These are phyloP conservation scores for Lophius piscatorius DNA, from an alignment of 2,113 vertebrate genomes.

Conservation along the genomic window DNA sequence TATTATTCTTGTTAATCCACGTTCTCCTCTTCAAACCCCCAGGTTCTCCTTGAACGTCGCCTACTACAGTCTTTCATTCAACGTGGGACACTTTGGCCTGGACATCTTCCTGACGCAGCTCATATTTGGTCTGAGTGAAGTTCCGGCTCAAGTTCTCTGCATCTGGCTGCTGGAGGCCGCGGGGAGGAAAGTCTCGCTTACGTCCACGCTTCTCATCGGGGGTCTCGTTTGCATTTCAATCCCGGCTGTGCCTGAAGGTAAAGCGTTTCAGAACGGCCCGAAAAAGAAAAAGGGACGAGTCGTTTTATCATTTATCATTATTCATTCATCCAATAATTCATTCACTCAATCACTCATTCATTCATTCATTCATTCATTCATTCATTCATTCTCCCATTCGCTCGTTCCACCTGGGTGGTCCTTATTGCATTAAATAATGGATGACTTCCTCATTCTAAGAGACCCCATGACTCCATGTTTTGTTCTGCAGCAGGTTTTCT, in stretches of 20 bases:
- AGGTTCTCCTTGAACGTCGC: conserved; percentile 76
- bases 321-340: too few relatives aligned
- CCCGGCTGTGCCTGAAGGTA: conserved; percentile 74
- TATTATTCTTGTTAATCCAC: too few relatives aligned
- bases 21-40: too few relatives aligned
- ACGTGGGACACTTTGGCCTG: conserved; percentile 61
- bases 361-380: too few relatives aligned
- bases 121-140: conserved; percentile 61
- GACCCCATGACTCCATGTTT: too few relatives aligned
- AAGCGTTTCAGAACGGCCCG: neutral
- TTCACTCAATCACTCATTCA: too few relatives aligned
- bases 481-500: too few relatives aligned
- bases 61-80: conserved; percentile 69
- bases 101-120: conserved; percentile 59
- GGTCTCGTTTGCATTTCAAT: conserved; percentile 58
- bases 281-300: neutral
- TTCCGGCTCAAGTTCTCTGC: conserved; percentile 68
- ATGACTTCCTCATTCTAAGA: too few relatives aligned
- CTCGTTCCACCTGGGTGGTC: too few relatives aligned
- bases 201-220: conserved; percentile 44
- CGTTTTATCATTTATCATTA: neutral
- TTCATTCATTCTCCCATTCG: too few relatives aligned
- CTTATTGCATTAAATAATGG: too few relatives aligned
- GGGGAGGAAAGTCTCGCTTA: conserved; percentile 69
- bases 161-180: conserved; percentile 70